Evolutionary conservation across 2,888 invertebrate genomes (phyloP), one percentile per base, ranked within the genome.

Genomic region (Rotaria macrura): DNA sequence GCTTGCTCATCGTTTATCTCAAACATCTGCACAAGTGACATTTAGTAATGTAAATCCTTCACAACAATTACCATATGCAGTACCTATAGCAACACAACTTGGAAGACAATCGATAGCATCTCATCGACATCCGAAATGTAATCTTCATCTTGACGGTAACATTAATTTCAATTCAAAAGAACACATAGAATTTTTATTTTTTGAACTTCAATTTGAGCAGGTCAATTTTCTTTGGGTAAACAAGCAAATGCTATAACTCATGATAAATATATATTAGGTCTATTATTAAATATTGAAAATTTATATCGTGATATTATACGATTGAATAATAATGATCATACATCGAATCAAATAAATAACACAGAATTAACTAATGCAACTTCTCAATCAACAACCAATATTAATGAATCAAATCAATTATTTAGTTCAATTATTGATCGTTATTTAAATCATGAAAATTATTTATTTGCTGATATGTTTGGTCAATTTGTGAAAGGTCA

Each of bases 381-480:
- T 7, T 29, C 65, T 9, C 47, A 6, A 23, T 6, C 34, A 65
- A 20, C 34, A 34, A 7, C 65, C 14, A 17, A 6, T 29, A 2
- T 5, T 65, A 79, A 6, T 4, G 20, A 25, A 79, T 38, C 38
- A 25, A 40, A 43, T 43, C 79, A 40, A 79, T n/a, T 79, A 17
- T n/a, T 79, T n/a, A 25, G 43, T 43, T 79, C 79, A 43, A 79
- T 79, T n/a, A 43, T 79, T n/a, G 43, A 43, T 23, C 43, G 43
- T 43, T 79, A 79, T 43, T 43, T 79, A 43, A 43, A 43, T 79
- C 25, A 79, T 79, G 12, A 25, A 3, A 25, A 79, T 12, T 79
- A 79, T 43, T 43, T 79, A 79, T 79, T 79, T 43, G 43, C 25
- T 79, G 79, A 79, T 79, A 79, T 79, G 79, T 79, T 79, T 43